Evolutionary conservation across 2,888 invertebrate species (phyloP).

Genomic region (Eristalinus sepulchralis): DNA sequence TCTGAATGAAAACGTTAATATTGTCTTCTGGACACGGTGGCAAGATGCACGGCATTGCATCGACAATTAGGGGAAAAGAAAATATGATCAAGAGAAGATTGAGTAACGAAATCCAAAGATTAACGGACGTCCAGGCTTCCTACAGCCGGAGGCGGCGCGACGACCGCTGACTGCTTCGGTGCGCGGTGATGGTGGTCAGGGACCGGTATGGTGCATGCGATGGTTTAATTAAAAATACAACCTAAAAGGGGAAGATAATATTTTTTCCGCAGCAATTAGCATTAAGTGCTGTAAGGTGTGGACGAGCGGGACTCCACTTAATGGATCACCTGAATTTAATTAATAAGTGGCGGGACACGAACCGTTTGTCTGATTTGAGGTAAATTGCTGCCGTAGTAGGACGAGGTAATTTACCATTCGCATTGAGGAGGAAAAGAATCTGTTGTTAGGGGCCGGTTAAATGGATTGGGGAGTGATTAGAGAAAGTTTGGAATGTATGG

Average conservation of each 20-base stretch:
- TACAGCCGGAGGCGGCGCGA: slow-evolving; percentile 1
- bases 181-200: slow-evolving; percentile 8
- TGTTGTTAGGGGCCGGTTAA: too few relatives aligned
- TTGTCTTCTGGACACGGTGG: neutral
- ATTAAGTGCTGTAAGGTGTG: slow-evolving; percentile 53
- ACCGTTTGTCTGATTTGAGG: neutral
- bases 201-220: slow-evolving; percentile 57
- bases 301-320: neutral
- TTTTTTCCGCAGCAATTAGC: slow-evolving; percentile 56
- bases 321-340: slow-evolving; percentile 48
- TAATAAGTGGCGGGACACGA: slow-evolving; percentile 8
- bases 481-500: too few relatives aligned
- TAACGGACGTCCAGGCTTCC: slow-evolving; percentile 51
- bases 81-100: slow-evolving; percentile 46
- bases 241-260: slow-evolving; percentile 23
- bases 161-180: neutral
- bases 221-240: slow-evolving; percentile 58
- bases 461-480: too few relatives aligned
- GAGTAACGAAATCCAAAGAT: slow-evolving; percentile 35
- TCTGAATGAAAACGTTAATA: slow-evolving; percentile 59
- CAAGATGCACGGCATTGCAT: slow-evolving; percentile 36
- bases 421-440: too few relatives aligned
- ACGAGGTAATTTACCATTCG: too few relatives aligned
- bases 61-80: slow-evolving; percentile 58
- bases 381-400: neutral